phyloP scores from a whole-genome alignment of 2,797 vertebrate species.

The Lates japonicus region DNA sequence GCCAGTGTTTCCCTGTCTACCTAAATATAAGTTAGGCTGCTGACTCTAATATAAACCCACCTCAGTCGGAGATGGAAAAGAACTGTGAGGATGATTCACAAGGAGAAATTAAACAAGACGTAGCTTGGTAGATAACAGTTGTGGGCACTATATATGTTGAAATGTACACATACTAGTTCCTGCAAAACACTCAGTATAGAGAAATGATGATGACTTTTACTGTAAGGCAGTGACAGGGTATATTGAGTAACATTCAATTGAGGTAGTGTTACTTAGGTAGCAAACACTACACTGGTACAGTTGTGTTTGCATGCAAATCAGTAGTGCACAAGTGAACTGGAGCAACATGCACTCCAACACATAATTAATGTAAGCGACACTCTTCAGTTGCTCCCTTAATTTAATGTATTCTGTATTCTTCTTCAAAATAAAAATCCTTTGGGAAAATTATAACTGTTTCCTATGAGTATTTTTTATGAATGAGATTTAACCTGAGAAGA shows the following conservation, averaged over 20 bases:
- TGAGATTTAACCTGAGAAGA: background rate
- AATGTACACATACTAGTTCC: background rate
- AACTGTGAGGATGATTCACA: background rate
- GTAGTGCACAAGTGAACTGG: background rate
- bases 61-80: background rate
- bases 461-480: background rate
- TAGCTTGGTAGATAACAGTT: background rate
- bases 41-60: background rate
- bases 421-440: background rate
- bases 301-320: background rate
- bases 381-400: background rate
- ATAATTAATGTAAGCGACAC: background rate
- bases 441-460: background rate
- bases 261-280: background rate
- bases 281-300: background rate
- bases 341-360: background rate
- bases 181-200: background rate
- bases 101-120: background rate
- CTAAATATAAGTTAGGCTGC: background rate
- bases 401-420: background rate
- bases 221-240: background rate
- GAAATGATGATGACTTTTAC: background rate
- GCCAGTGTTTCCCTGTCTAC: slow-evolving; percentile 1
- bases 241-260: background rate
- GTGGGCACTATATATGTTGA: background rate